Evolutionary conservation across 2,888 invertebrate species (phyloP).

Genomic region (Sycophila texana): DNA sequence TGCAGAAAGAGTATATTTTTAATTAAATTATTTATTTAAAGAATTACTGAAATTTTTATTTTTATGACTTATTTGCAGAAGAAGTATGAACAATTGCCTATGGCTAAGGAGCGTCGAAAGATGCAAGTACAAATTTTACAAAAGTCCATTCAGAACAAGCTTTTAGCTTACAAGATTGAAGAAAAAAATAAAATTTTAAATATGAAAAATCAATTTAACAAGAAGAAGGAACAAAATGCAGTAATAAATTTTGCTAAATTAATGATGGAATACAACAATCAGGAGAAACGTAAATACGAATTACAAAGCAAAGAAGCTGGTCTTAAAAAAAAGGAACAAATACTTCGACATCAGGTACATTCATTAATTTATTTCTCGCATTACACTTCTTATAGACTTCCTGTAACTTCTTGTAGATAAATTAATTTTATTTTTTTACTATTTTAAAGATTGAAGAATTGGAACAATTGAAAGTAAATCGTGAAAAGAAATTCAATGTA

Average conservation of each 20-base stretch:
- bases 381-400: not conserved
- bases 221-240: constrained; percentile 33
- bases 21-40: too few species aligned
- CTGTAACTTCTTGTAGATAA: too few species aligned
- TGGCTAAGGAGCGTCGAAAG: constrained; percentile 32
- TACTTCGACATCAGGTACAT: constrained; percentile 34
- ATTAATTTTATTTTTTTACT: not conserved
- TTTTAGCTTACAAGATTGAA: constrained; percentile 35
- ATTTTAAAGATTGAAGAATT: constrained; percentile 29
- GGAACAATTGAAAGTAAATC: constrained; percentile 20
- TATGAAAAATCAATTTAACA: constrained; percentile 28
- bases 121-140: constrained; percentile 26
- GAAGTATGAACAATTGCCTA: constrained; percentile 44
- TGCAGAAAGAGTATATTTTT: constrained; percentile 37
- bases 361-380: constrained; percentile 2
- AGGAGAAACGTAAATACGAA: constrained; percentile 25
- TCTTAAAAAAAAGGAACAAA: constrained; percentile 21
- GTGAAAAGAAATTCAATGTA: not conserved
- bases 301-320: constrained; percentile 13
- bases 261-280: constrained; percentile 34
- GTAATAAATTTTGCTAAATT: constrained; percentile 52
- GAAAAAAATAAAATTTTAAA: constrained; percentile 18
- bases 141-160: constrained; percentile 23
- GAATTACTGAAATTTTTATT: not conserved
- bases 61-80: constrained; percentile 26